Evolutionary conservation across 1,140 invertebrate genomes (phyloP).

Genomic region (Ladona fulva): DNA sequence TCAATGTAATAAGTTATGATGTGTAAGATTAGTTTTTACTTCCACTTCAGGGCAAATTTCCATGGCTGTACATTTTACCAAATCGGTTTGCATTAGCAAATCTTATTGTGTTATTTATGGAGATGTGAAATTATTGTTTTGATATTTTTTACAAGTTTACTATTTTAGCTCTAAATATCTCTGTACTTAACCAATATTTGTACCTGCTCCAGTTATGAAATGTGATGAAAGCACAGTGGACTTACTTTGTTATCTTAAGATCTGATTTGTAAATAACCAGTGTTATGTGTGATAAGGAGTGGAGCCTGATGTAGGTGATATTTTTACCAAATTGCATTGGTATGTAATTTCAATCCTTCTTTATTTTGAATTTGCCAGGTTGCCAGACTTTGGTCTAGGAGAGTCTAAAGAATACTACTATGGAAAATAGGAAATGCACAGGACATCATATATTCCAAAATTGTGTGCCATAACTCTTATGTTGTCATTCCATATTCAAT

Average conservation of each 20-base stretch:
- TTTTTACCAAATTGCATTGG: background rate
- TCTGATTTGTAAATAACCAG: background rate
- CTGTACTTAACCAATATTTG: background rate
- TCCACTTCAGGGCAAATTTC: background rate
- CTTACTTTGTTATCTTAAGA: background rate
- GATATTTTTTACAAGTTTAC: background rate
- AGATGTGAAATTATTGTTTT: background rate
- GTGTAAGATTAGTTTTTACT: background rate
- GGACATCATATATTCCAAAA: too few relatives aligned
- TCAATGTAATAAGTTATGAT: background rate
- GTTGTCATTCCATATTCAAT: too few relatives aligned
- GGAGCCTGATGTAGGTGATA: background rate
- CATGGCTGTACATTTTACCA: background rate
- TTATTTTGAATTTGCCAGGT: too few relatives aligned
- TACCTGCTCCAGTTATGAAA: background rate
- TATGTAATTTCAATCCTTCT: too few relatives aligned
- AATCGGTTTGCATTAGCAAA: background rate
- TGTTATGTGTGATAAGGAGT: background rate
- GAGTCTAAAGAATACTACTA: too few relatives aligned
- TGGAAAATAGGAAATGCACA: too few relatives aligned
- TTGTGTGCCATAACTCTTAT: too few relatives aligned
- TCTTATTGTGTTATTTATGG: background rate
- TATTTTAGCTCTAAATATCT: background rate
- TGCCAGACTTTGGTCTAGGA: too few relatives aligned
- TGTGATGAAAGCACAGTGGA: background rate